Percentiles rank a stretch among this genome's conserved stretches.
Evolutionary conservation across 2,797 vertebrate genomes (phyloP).

Genomic region (Pseudotriccus pelzelni): DNA sequence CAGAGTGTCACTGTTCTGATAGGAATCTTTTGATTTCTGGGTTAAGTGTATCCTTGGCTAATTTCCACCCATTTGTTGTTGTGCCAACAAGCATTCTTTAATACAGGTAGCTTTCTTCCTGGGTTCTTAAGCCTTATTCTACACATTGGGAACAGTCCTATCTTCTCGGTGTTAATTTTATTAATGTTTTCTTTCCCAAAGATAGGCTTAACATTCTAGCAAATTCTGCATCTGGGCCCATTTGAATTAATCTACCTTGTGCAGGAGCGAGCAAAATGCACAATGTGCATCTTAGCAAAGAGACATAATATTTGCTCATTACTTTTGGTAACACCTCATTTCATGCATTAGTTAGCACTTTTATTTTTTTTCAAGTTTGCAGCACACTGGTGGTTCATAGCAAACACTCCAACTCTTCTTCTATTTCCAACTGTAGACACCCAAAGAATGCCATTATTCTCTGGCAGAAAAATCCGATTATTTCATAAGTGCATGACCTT

Average conservation of each 20-base stretch:
- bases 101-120: not conserved
- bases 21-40: not conserved
- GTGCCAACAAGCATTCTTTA: not conserved
- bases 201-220: not conserved
- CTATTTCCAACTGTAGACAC: not conserved
- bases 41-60: not conserved
- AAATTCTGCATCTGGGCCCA: not conserved
- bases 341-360: not conserved
- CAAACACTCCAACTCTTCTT: not conserved
- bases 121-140: not conserved
- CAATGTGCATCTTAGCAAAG: not conserved
- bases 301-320: not conserved
- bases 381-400: not conserved
- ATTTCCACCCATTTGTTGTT: not conserved
- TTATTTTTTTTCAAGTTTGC: not conserved
- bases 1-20: not conserved
- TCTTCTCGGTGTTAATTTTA: not conserved
- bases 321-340: not conserved
- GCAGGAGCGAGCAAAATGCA: not conserved
- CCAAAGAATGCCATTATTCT: not conserved
- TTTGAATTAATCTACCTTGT: not conserved
- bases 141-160: not conserved
- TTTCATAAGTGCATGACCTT: not conserved
- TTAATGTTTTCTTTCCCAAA: not conserved
- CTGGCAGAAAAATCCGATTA: not conserved